These are phyloP conservation scores for Drosophila funebris DNA, from an alignment of 1,140 invertebrate species.

Conservation along the genomic window DNA sequence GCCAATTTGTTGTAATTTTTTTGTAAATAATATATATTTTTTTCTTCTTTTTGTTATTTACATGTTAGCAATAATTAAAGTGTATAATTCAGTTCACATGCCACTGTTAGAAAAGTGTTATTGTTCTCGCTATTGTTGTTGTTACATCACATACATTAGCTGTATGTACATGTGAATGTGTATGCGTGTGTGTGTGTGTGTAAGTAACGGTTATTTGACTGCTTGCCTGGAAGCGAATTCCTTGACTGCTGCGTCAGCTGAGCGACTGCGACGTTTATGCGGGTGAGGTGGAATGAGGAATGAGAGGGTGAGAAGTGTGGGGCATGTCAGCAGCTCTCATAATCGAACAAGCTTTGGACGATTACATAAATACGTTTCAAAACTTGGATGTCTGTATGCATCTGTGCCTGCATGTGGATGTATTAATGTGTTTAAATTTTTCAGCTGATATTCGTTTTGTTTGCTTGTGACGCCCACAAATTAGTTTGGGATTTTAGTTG, in stretches of 20 bases:
- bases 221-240: conserved; percentile 3
- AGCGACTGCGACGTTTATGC: neutral
- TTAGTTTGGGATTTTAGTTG: neutral
- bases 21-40: conserved; percentile 10
- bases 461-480: conserved; percentile 3
- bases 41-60: conserved; percentile 55
- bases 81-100: conserved; percentile 30
- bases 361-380: conserved; percentile 29
- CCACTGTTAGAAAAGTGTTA: conserved; percentile 9
- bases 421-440: neutral
- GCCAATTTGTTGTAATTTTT: conserved; percentile 3
- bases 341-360: conserved; percentile 8
- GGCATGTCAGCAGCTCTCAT: conserved; percentile 4
- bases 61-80: conserved; percentile 30
- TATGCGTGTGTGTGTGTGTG: neutral
- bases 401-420: neutral
- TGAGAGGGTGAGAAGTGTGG: neutral
- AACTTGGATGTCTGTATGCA: neutral
- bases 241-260: neutral
- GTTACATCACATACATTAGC: conserved; percentile 21
- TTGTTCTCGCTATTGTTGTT: conserved; percentile 18
- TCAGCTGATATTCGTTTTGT: conserved; percentile 9
- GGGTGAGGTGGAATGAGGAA: neutral
- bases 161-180: neutral
- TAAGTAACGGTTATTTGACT: neutral